Percentiles rank a stretch among this genome's conserved stretches.
Evolutionary conservation across 2,888 invertebrate species (phyloP).

Genomic region (Amorpha juglandis): DNA sequence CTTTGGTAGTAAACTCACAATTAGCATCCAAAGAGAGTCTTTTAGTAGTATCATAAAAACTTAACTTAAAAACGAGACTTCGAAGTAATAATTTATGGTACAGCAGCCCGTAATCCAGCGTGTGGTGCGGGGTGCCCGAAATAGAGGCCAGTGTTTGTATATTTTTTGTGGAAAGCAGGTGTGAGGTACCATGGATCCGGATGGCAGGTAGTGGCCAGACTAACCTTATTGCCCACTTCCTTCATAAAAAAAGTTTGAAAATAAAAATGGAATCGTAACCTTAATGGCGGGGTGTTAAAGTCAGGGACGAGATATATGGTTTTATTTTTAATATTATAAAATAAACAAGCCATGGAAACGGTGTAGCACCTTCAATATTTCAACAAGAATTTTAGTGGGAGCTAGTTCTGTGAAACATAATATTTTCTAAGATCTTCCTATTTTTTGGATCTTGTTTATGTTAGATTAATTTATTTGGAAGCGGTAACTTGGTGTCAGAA

Average conservation of each 20-base stretch:
- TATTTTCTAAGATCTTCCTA: conserved; percentile 30
- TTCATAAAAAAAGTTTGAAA: conserved; percentile 64
- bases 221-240: conserved; percentile 74
- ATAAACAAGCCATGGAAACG: conserved; percentile 35
- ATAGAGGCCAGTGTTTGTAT: conserved; percentile 67
- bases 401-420: conserved; percentile 30
- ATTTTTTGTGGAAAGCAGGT: conserved; percentile 78
- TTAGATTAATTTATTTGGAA: conserved; percentile 64
- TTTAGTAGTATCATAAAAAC: conserved; percentile 5
- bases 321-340: conserved; percentile 46
- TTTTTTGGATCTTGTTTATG: conserved; percentile 57
- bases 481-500: conserved; percentile 55
- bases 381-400: conserved; percentile 29
- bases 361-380: conserved; percentile 32
- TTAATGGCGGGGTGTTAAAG: conserved; percentile 63
- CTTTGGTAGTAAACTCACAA: background rate
- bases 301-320: conserved; percentile 51
- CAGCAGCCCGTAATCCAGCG: conserved; percentile 51
- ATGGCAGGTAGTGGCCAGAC: conserved; percentile 64
- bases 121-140: conserved; percentile 63
- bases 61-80: conserved; percentile 22
- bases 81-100: conserved; percentile 62
- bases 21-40: background rate
- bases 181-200: conserved; percentile 52
- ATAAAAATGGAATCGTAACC: conserved; percentile 54